Evolutionary conservation across 2,888 invertebrate species (phyloP).

Genomic region (Serrognathus titanus): DNA sequence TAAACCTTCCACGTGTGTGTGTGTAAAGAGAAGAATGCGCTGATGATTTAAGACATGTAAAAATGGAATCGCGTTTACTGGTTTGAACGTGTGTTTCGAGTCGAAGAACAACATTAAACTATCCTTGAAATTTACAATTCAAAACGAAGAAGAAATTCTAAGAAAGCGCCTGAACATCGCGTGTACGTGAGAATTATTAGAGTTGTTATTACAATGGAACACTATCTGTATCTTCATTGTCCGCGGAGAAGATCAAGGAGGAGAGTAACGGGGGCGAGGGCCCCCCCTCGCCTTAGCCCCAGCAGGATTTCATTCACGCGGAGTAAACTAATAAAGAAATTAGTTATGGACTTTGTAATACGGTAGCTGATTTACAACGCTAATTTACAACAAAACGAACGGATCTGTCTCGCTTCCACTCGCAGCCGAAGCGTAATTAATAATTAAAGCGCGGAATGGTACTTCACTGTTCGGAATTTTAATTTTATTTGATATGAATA

Average conservation of each 20-base stretch:
- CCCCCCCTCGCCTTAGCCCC: conserved; percentile 32
- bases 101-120: conserved; percentile 8
- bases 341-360: conserved; percentile 43
- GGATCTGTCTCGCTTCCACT: conserved; percentile 5
- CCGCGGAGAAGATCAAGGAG: not conserved
- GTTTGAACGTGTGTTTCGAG: not conserved
- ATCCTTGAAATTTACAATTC: conserved; percentile 14
- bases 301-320: conserved; percentile 37
- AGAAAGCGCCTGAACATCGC: not conserved
- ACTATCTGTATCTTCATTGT: conserved; percentile 1
- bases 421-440: conserved; percentile 9
- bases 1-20: not conserved
- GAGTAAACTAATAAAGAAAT: conserved; percentile 43
- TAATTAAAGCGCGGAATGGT: conserved; percentile 13
- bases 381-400: conserved; percentile 15
- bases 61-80: conserved; percentile 5
- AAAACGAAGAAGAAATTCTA: not conserved
- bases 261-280: conserved; percentile 10
- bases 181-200: not conserved
- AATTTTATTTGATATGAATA: conserved; percentile 8
- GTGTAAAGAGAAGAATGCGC: no score
- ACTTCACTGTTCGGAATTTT: conserved; percentile 4
- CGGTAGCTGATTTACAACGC: conserved; percentile 32
- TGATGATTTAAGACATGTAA: not conserved
- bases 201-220: not conserved